Conservation (phyloP, 2,888 invertebrate genomes). For the Iselma pallidipennis region DNA sequence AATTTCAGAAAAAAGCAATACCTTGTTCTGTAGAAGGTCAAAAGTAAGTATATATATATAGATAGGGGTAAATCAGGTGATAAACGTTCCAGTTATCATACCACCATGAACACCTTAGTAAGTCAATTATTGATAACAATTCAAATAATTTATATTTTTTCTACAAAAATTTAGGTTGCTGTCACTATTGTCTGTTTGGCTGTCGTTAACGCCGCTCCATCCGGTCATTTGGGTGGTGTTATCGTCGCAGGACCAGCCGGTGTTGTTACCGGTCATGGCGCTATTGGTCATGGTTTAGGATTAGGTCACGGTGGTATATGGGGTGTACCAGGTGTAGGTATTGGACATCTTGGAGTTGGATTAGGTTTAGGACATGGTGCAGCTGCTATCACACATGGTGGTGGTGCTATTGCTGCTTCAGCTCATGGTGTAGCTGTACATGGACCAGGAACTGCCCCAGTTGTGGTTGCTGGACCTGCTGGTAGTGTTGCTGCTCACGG, state of each 20-base stretch:
- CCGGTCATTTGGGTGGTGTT: constrained; percentile 26
- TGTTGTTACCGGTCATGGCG: constrained; percentile 32
- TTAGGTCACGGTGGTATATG: background rate
- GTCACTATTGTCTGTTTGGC: constrained; percentile 25
- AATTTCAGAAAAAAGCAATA: background rate
- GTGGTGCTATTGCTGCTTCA: constrained; percentile 32
- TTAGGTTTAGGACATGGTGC: background rate
- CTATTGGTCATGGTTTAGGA: constrained; percentile 19
- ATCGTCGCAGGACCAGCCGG: constrained; percentile 28
- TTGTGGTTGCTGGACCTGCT: constrained; percentile 39
- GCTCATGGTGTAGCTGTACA: constrained; percentile 43
- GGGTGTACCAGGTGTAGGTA: background rate
- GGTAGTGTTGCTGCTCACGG: constrained; percentile 41
- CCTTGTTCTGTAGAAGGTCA: background rate
- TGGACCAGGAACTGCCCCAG: constrained; percentile 43
- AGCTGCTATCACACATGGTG: constrained; percentile 21
- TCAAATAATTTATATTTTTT: background rate
- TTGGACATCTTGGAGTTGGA: background rate
- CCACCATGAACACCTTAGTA: constrained; percentile 18
- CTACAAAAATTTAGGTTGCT: constrained; percentile 17
- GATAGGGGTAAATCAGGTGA: background rate
- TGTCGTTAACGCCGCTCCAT: constrained; percentile 27
- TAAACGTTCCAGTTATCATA: background rate
- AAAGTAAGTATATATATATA: background rate
- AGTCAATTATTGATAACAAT: background rate